Evolutionary conservation across 2,113 vertebrate species (phyloP), one percentile per base, ranked within the genome.

Genomic region (western clawed frog (Xenopus tropicalis)): DNA sequence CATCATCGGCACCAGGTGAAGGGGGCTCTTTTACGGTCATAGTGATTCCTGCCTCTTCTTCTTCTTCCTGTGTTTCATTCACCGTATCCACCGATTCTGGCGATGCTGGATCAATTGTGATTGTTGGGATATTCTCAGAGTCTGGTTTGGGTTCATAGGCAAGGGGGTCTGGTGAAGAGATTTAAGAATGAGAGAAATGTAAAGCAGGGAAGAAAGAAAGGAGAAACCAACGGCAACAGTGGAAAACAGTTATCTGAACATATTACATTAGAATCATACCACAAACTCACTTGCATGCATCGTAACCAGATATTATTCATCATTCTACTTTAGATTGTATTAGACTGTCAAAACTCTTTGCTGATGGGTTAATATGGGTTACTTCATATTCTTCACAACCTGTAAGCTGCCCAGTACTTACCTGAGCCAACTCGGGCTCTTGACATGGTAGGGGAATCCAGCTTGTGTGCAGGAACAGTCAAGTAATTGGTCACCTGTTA

Each of bases 381-480:
- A 37, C 6, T 37, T 37, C 1, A 37, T 37, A 37, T 37, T 37
- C 2, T 37, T 37, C 29, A 37, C 10, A 37, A 37, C 29, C 29
- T 8, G 29, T 37, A 37, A 37, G 2, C 29, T 9, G 10, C 29
- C 6, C 2, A 6, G 29, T 37, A 37, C 29, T 85, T 83, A 98
- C 97, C 97, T 90, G 97, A 99, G 78, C 94, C 85, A 14, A 98
- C 93, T 77, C 96, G 90, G 69, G 95, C 91, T 82, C 96, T 88
- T 4, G 89, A 85, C 82, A 98, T 90, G 76, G 94, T 96, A 1
- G 97, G 96, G 0, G 96, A 98, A 65, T 96, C 97, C 0, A 94
- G 82, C 51, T 89, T 85, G 74, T 91, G 89, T 0, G 91, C 87
- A 0, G 96, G 97, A 70, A 99, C 96, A 0, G 96, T 97, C 87